Percentiles rank a stretch among this genome's conserved stretches.
These are phyloP conservation scores for Microtus oregoni DNA, from an alignment of 2,113 vertebrate genomes.

Conservation along the genomic window DNA sequence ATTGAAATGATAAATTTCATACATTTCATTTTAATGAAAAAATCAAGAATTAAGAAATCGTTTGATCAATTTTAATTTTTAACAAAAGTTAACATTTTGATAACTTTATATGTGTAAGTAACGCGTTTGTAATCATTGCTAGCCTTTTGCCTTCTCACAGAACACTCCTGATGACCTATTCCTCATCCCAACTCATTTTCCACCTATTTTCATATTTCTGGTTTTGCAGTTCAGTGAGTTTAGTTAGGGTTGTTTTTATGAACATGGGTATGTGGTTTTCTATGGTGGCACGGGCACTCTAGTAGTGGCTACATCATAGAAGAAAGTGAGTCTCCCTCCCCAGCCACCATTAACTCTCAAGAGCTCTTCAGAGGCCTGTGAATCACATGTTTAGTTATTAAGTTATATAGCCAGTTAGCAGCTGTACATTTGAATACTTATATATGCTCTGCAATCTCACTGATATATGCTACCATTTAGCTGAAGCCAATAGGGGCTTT, in stretches of 20 bases:
- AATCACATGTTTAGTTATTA: not conserved
- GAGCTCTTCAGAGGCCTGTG: not conserved
- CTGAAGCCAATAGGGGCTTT: not conserved
- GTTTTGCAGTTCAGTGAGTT: not conserved
- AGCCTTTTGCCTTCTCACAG: not conserved
- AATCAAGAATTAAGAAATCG: not conserved
- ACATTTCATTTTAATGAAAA: not conserved
- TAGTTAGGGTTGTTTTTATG: not conserved
- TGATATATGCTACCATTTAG: not conserved
- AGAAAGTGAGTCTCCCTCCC: not conserved
- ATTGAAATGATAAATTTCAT: not conserved
- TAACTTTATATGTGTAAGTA: not conserved
- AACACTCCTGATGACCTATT: not conserved
- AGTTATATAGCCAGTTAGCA: not conserved
- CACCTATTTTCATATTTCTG: too few species aligned
- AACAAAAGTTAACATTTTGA: not conserved
- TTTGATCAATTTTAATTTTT: not conserved
- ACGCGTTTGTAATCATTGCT: not conserved
- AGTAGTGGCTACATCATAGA: not conserved
- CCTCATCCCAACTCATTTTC: not conserved
- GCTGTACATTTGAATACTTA: not conserved
- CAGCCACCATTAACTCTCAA: not conserved
- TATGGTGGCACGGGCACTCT: not conserved
- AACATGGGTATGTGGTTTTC: not conserved
- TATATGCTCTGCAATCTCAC: not conserved